Evolutionary conservation across 1,140 invertebrate genomes (phyloP), one percentile per base, ranked within the genome.

Genomic region (Pseudomyrmex flavicornis): DNA sequence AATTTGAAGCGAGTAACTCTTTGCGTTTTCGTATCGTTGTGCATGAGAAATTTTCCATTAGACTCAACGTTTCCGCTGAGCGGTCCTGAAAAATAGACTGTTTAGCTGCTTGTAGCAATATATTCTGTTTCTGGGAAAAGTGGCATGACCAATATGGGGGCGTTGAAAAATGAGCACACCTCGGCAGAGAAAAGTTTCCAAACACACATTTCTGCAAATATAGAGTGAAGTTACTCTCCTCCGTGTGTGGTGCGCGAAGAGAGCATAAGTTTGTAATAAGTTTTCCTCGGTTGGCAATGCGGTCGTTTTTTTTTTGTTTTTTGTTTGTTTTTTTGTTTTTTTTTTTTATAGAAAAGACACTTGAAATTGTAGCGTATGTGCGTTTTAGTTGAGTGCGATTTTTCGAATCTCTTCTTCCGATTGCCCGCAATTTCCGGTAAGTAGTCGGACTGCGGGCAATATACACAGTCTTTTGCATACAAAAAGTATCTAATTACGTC

Each of bases 171-270:
- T 79, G 76, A 58, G 76, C 58, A 48, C 15, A 79, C 52, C 59
- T 65, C 54, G 76, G 17, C 35, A 59, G 76, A 59, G 76, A 79
- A 70, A 79, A 79, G 65, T 79, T 79, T 70, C n/a, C 65, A 12
- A 79, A 79, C 76, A 79, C 52, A 79, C 65, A 59, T 79, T 70
- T 48, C 76, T 58, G 52, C 76, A 79, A 70, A 79, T 79, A 79
- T 79, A 79, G 44, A 79, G 54, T 50, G 59, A 79, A 58, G 54
- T 20, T 46, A 58, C 13, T 66, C 62, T 68, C 50, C 35, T 35
- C 35, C 35, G 35, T 35, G 35, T 2, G 48, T 52, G 54, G 65
- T 48, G 44, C 54, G 35, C 35, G 35, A 70, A 2, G 3, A 69
- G 65, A 35, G 35, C 0, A 0, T 70, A 79, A 79, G 76, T 79